Evolutionary conservation across 2,113 vertebrate genomes (phyloP), one percentile per base, ranked within the genome.

Genomic region (Manacus vitellinus): DNA sequence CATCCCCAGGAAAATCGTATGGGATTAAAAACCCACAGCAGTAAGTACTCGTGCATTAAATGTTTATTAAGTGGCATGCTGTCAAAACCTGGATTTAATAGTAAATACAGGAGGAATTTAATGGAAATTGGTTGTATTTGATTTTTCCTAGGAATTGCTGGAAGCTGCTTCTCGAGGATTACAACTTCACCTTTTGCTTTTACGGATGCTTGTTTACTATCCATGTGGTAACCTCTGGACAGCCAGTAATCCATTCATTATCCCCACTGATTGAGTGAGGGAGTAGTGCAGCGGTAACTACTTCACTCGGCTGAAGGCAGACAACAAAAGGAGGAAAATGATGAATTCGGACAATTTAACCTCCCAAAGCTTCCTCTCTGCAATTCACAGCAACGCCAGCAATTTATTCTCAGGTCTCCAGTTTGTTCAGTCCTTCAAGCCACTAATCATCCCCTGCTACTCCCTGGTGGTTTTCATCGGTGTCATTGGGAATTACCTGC

Each of bases 391-490:
- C 85, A 97, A 96, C 30, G 56, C 95, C 58, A 97, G 97, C 62
- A 96, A 54, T 78, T 97, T 97, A 70, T 99, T 99, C 75, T 97
- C 98, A 31, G 98, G 99, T 25, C 98, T 98, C 92, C 97, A 98
- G 85, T 97, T 98, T 44, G 97, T 98, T 86, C 98, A 98, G 93
- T 96, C 97, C 37, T 98, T 98, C 97, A 98, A 99, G 97, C 97
- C 98, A 1, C 98, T 99, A 82, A 98, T 99, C 94, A 98, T 99
- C 73, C 98, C 98, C 52, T 98, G 98, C 68, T 99, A 99, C 31
- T 96, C 97, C 8, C 95, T 98, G 0, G 97, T 98, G 61, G 97
- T 98, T 95, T 97, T 98, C 51, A 97, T 98, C 18, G 98, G 98
- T 5, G 97, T 99, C 92, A 96, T 98, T 4, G 98, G 98, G 72